Conservation (phyloP, 2,888 invertebrate species). For the Zaprionus obscuricornis region DNA sequence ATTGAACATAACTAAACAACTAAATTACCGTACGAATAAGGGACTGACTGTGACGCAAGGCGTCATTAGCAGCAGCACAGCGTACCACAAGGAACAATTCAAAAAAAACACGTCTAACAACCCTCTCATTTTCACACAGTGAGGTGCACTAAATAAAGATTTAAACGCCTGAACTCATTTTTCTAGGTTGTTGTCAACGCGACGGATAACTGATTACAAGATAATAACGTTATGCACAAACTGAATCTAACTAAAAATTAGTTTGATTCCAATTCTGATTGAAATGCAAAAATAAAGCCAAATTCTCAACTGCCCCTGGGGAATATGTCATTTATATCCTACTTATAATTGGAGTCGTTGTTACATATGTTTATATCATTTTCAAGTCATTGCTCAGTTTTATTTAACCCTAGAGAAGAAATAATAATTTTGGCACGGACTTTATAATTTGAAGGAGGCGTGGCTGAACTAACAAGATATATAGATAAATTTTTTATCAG, state of each 20-base stretch:
- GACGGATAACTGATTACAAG: conserved; percentile 9
- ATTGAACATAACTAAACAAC: no score
- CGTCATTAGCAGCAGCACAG: conserved; percentile 36
- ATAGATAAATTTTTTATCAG: no score
- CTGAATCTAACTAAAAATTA: conserved; percentile 13
- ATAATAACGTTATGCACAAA: no score
- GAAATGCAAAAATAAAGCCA: no score
- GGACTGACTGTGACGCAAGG: conserved; percentile 57
- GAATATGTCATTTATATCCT: background rate
- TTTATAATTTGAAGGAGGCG: no score
- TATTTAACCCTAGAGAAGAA: no score
- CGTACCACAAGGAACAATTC: conserved; percentile 4
- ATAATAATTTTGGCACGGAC: no score
- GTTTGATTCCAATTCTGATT: background rate
- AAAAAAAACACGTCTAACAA: conserved; percentile 18
- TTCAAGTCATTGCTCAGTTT: no score
- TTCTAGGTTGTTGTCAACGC: conserved; percentile 48
- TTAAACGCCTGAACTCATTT: conserved; percentile 71
- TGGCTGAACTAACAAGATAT: no score
- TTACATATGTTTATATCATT: no score
- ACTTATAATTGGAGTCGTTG: conserved; percentile 12
- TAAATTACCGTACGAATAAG: background rate
- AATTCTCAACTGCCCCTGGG: no score
- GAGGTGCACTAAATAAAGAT: conserved; percentile 79
- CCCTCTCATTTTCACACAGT: conserved; percentile 27